Evolutionary conservation across 2,797 vertebrate species (phyloP).

Genomic region (Kryptolebias ocellatus): DNA sequence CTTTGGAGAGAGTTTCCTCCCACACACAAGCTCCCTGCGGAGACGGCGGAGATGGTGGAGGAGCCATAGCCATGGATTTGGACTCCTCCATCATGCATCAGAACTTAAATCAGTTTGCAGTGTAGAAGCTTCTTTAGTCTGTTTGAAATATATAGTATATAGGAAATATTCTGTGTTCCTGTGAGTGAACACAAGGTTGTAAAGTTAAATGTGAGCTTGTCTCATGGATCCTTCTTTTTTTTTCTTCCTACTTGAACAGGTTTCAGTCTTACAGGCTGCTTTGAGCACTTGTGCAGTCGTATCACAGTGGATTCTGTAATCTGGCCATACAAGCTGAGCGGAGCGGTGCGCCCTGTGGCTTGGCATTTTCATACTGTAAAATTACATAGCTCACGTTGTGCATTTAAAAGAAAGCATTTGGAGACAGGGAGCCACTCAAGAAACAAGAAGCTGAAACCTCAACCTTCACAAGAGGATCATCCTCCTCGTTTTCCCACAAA

Average conservation of each 20-base stretch:
- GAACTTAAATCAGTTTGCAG: constrained; percentile 56
- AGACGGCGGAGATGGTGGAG: constrained; percentile 55
- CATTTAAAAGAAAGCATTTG: constrained; percentile 55
- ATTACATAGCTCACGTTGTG: constrained; percentile 51
- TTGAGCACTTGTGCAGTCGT: constrained; percentile 50
- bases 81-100: constrained; percentile 50
- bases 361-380: constrained; percentile 64
- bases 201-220: constrained; percentile 56
- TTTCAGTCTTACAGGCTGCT: constrained; percentile 53
- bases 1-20: constrained; percentile 69
- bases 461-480: constrained; percentile 72
- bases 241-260: constrained; percentile 23
- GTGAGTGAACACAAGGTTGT: constrained; percentile 37
- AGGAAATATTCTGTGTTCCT: constrained; percentile 41
- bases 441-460: constrained; percentile 62
- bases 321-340: constrained; percentile 53
- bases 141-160: constrained; percentile 57
- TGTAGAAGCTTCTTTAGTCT: constrained; percentile 53
- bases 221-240: constrained; percentile 37
- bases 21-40: constrained; percentile 62
- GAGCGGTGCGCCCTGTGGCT: constrained; percentile 62
- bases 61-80: constrained; percentile 53
- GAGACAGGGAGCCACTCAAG: constrained; percentile 38
- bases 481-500: constrained; percentile 70
- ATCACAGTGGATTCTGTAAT: constrained; percentile 63